phyloP scores from a whole-genome alignment of 2,113 vertebrate species.

The Lichenostomus cassidix region DNA sequence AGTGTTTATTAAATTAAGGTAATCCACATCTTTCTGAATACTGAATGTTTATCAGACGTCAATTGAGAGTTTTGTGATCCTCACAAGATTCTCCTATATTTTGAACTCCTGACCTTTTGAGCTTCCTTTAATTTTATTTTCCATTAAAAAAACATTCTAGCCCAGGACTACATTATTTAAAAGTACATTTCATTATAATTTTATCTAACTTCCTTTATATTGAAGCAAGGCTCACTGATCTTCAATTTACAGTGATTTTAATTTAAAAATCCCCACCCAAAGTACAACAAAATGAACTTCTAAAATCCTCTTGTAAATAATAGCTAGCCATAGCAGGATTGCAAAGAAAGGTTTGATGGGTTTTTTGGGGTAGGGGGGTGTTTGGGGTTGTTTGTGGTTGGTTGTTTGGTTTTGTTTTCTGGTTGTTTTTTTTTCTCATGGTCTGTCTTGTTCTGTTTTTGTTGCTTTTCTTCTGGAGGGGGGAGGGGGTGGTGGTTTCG shows the following conservation, averaged over 20 bases:
- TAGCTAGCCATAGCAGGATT: not conserved
- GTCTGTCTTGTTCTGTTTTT: too few relatives aligned
- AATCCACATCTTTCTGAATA: not conserved
- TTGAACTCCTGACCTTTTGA: not conserved
- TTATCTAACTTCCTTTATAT: not conserved
- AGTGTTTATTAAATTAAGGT: not conserved
- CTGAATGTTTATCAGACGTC: not conserved
- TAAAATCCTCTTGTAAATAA: not conserved
- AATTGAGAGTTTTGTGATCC: not conserved
- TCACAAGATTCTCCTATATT: not conserved
- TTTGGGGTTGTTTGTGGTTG: not conserved
- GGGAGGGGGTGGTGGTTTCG: too few relatives aligned
- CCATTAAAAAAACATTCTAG: not conserved
- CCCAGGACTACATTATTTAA: not conserved
- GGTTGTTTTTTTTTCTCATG: not conserved
- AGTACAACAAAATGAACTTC: not conserved
- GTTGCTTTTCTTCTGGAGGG: too few relatives aligned
- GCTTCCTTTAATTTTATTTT: not conserved
- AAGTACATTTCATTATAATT: not conserved
- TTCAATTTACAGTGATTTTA: not conserved
- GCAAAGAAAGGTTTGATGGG: not conserved
- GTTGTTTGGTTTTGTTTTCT: not conserved
- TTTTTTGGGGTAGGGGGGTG: not conserved
- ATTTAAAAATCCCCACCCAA: not conserved
- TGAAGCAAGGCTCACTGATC: not conserved